These are phyloP conservation scores for Polyommatus icarus DNA, from an alignment of 2,888 invertebrate species.

Conservation along the genomic window DNA sequence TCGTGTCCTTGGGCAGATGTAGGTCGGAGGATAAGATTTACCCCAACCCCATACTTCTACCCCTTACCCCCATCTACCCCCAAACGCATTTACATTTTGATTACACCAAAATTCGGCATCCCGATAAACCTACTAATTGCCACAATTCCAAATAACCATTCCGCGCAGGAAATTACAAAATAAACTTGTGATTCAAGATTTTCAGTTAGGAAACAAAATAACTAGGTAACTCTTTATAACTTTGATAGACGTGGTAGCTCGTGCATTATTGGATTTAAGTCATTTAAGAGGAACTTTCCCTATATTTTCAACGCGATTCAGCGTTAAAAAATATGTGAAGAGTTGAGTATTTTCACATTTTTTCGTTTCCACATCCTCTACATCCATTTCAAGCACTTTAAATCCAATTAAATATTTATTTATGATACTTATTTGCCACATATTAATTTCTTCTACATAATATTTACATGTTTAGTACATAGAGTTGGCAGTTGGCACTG, in stretches of 20 bases:
- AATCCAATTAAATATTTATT: not conserved
- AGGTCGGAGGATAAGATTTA: constrained; percentile 68
- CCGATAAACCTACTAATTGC: constrained; percentile 65
- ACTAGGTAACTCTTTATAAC: not conserved
- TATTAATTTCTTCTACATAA: not conserved
- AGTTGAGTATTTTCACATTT: not conserved
- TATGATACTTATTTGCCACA: not conserved
- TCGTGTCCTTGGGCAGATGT: constrained; percentile 73
- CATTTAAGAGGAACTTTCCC: too few species aligned
- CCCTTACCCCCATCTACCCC: constrained; percentile 40
- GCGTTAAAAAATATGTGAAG: not conserved
- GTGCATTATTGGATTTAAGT: too few species aligned
- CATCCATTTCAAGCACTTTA: not conserved
- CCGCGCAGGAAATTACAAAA: constrained; percentile 52
- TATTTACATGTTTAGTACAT: constrained; percentile 16
- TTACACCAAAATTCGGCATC: constrained; percentile 58
- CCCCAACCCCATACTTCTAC: not conserved
- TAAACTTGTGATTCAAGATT: constrained; percentile 28
- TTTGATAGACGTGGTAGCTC: not conserved
- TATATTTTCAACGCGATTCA: not conserved
- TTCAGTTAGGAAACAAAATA: not conserved
- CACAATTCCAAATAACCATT: constrained; percentile 42
- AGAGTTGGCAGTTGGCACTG: constrained; percentile 47
- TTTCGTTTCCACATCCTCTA: not conserved
- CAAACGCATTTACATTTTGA: constrained; percentile 73